Base-by-base conservation (phyloP, 2,113 vertebrate genomes). In the Malaclemys terrapin region DNA sequence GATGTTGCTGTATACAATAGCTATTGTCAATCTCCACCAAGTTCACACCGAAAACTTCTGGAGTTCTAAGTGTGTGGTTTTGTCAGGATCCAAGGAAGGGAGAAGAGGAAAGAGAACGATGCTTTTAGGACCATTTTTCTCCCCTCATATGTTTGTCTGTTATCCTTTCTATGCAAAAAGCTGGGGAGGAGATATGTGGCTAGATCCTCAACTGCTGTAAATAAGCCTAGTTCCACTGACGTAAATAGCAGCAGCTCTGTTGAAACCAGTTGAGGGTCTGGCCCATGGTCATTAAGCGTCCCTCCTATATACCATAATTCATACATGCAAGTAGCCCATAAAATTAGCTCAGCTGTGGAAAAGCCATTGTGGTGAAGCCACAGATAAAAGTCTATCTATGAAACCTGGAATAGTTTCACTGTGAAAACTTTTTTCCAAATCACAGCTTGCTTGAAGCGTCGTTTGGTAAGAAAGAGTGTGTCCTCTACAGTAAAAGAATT, bases 401-500 rank as follows among this genome's bases (percentile, higher is more conserved):
- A 53, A 75, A 9, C 19, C 57, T 92, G 89, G 59, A 88, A 85
- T 85, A 47, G 24, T 93, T 95, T 93, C 52, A 42, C 82, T 1
- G 0, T 85, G 87, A 35, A 57, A 82, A 53, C 87, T 85, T 89
- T 84, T 80, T 84, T 80, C 78, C 47, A 80, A 90, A 83, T 93
- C 78, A 49, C 42, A 83, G 69, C 69, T 85, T 69, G 31, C 72
- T 78, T 83, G 53, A 57, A 82, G 82, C 76, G 80, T 0, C 4
- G 42, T 84, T 92, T 2, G 0, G 57, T 47, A 57, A 82, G 89
- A 87, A 89, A 96, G 80, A 50, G 84, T 52, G 69, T 93, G 87
- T 84, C 89, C 89, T 85, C 81, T 89, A n/a, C 75, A 91, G 89
- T 89, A 82, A 91, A 95, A 91, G 65, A 89, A 93, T 95, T 93